phyloP scores from a whole-genome alignment of 2,113 vertebrate genomes.

The Bucco capensis region DNA sequence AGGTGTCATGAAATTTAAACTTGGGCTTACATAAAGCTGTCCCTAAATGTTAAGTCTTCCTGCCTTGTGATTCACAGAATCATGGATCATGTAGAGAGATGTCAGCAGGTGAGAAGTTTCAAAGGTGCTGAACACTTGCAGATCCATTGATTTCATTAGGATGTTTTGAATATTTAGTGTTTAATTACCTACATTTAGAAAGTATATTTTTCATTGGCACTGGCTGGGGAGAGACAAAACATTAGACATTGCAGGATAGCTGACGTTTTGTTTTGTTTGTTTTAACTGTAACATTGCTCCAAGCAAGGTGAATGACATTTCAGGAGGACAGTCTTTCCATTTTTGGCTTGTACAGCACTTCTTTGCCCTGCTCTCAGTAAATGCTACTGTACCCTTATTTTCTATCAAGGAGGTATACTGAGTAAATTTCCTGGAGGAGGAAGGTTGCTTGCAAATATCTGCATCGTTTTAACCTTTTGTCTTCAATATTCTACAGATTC shows the following conservation, averaged over 20 bases:
- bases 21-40: background rate
- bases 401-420: background rate
- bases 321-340: background rate
- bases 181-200: background rate
- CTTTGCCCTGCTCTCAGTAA: background rate
- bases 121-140: background rate
- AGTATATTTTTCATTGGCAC: background rate
- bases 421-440: background rate
- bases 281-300: background rate
- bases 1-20: background rate
- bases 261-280: background rate
- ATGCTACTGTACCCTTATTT: background rate
- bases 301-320: background rate
- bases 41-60: background rate
- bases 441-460: background rate
- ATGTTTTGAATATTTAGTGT: background rate
- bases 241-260: background rate
- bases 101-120: background rate
- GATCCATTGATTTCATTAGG: background rate
- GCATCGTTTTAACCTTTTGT: background rate
- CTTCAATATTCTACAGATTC: background rate
- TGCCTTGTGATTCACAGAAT: background rate
- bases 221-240: background rate
- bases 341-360: background rate
- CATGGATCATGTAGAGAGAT: background rate